Evolutionary conservation across 2,113 vertebrate genomes (phyloP).

Genomic region (Butorides virescens): DNA sequence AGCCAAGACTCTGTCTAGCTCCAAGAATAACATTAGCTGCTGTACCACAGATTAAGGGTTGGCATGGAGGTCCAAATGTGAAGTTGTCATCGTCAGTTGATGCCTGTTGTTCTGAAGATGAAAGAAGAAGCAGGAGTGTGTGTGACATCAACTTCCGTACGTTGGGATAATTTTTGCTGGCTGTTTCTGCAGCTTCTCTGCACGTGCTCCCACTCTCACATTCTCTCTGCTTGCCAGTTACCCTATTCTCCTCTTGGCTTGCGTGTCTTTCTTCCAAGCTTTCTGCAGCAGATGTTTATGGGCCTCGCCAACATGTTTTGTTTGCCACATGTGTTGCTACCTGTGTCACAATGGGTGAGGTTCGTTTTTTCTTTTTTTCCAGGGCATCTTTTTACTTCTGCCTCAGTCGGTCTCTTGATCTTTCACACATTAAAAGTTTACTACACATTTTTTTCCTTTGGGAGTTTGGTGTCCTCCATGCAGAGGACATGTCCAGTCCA

Average conservation of each 20-base stretch:
- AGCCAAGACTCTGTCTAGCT: constrained; percentile 8
- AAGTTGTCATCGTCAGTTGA: background rate
- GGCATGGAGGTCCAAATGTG: background rate
- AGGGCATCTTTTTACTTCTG: constrained; percentile 23
- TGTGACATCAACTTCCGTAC: constrained; percentile 29
- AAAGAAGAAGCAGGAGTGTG: background rate
- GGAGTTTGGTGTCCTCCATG: constrained; percentile 54
- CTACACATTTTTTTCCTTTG: constrained; percentile 36
- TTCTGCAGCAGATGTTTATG: constrained; percentile 36
- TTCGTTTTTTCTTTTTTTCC: constrained; percentile 22
- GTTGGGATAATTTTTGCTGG: background rate
- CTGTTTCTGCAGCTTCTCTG: constrained; percentile 34
- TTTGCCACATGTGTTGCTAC: constrained; percentile 53
- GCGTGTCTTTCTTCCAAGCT: constrained; percentile 13
- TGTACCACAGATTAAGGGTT: background rate
- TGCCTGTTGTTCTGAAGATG: background rate
- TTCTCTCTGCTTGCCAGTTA: constrained; percentile 16
- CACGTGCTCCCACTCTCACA: constrained; percentile 31
- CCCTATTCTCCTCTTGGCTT: constrained; percentile 41
- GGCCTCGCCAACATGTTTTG: constrained; percentile 20
- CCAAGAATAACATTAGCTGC: constrained; percentile 48
- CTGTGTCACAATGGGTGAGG: constrained; percentile 42
- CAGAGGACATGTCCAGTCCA: constrained; percentile 67
- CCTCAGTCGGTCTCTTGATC: constrained; percentile 10
- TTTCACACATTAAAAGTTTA: constrained; percentile 46